Conservation (phyloP, 2,888 invertebrate species). For the Aphrophora alni region DNA sequence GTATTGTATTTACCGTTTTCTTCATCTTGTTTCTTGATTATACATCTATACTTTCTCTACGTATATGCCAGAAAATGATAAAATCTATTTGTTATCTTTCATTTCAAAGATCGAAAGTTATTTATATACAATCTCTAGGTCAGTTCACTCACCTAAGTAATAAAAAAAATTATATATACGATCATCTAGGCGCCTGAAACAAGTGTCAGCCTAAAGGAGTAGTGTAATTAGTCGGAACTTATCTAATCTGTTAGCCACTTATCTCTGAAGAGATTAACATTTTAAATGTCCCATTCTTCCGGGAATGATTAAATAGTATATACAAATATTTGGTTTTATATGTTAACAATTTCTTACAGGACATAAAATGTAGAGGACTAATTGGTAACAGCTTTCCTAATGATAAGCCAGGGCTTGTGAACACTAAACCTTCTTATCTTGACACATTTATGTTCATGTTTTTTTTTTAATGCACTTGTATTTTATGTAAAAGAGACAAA, state of each 20-base stretch:
- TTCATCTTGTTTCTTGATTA: too few relatives aligned
- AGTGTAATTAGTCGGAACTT: not conserved
- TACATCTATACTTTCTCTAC: too few relatives aligned
- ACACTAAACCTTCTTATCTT: not conserved
- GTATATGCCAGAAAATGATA: too few relatives aligned
- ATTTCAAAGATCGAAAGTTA: too few relatives aligned
- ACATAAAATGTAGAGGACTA: not conserved
- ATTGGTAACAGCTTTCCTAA: not conserved
- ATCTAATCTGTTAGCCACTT: not conserved
- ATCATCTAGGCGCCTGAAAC: too few relatives aligned
- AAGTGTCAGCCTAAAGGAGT: too few relatives aligned
- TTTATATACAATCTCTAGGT: too few relatives aligned
- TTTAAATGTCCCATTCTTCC: not conserved
- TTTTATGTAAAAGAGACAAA: not conserved
- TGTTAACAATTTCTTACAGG: not conserved
- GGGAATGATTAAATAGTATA: not conserved
- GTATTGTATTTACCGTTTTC: too few relatives aligned
- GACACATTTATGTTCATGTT: not conserved
- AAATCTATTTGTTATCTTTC: too few relatives aligned
- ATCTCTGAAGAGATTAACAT: not conserved
- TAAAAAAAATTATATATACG: too few relatives aligned
- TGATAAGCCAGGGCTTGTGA: not conserved
- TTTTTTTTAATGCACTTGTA: not conserved
- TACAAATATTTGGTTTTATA: not conserved
- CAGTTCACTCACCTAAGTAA: too few relatives aligned